Percentiles rank a stretch among this genome's conserved stretches.
Conservation (phyloP, 2,888 invertebrate genomes). For the Odontomyia ornata region DNA sequence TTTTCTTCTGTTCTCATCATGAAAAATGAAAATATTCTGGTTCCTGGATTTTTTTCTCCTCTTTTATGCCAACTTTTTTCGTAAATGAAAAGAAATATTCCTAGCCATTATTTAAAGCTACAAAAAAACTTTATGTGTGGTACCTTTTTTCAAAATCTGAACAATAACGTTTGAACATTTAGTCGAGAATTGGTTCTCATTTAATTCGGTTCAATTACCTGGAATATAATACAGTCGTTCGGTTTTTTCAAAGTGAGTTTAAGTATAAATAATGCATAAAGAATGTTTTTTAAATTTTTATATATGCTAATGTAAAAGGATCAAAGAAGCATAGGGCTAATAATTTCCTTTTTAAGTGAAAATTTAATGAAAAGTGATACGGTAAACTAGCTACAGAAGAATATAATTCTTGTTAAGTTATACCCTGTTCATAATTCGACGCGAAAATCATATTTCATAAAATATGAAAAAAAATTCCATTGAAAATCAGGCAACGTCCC, state of each 20-base stretch:
- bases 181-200: conserved; percentile 46
- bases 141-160: conserved; percentile 43
- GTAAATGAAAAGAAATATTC: background rate
- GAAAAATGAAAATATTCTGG: conserved; percentile 6
- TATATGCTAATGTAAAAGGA: too few relatives aligned
- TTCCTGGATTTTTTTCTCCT: background rate
- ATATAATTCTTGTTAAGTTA: too few relatives aligned
- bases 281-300: too few relatives aligned
- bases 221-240: conserved; percentile 11
- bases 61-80: background rate
- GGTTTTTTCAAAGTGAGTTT: conserved; percentile 23
- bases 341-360: too few relatives aligned
- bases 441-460: too few relatives aligned
- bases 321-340: too few relatives aligned
- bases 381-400: too few relatives aligned
- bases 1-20: conserved; percentile 1
- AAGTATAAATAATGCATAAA: too few relatives aligned
- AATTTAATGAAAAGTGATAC: too few relatives aligned
- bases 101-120: background rate
- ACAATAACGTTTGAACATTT: conserved; percentile 45
- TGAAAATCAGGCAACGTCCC: background rate
- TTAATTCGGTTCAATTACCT: conserved; percentile 41
- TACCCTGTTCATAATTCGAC: too few relatives aligned
- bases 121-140: background rate
- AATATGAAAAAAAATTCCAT: too few relatives aligned